Evolutionary conservation across 2,113 vertebrate genomes (phyloP).

Genomic region (Gobiocypris rarus): DNA sequence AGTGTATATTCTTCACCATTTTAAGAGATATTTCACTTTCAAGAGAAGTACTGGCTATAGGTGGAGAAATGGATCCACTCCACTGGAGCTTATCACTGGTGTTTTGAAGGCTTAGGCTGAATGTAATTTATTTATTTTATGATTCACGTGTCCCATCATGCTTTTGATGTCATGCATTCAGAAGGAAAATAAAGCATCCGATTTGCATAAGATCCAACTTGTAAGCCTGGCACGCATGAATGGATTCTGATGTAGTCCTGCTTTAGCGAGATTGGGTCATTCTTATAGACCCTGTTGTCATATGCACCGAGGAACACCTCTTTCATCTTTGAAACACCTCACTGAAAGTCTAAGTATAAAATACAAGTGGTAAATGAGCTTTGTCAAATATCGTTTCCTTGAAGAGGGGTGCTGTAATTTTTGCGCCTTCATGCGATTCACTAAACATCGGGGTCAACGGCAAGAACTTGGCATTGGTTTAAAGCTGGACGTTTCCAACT

Average conservation of each 20-base stretch:
- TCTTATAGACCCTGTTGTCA: slow-evolving; percentile 63
- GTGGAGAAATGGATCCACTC: neutral
- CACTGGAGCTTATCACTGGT: slow-evolving; percentile 11
- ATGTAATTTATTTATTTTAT: neutral
- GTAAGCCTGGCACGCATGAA: slow-evolving; percentile 34
- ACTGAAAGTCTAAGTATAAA: slow-evolving; percentile 13
- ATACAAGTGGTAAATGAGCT: slow-evolving; percentile 10
- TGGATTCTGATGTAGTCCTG: slow-evolving; percentile 58
- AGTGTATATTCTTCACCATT: neutral
- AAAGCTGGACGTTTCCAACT: neutral
- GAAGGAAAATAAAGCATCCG: slow-evolving; percentile 25
- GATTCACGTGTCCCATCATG: neutral
- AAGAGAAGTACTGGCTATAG: neutral
- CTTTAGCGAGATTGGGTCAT: slow-evolving; percentile 56
- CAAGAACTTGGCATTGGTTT: neutral
- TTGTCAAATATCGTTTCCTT: neutral
- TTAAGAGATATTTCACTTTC: neutral
- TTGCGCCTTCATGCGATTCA: slow-evolving; percentile 6
- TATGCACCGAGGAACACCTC: slow-evolving; percentile 15
- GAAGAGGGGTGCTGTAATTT: neutral
- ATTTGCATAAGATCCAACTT: slow-evolving; percentile 58
- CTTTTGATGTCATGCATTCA: slow-evolving; percentile 56
- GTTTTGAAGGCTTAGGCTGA: slow-evolving; percentile 14
- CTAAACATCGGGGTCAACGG: neutral
- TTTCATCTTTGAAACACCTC: slow-evolving; percentile 39